Conservation (phyloP, 2,888 invertebrate species). For the Oligia latruncula region DNA sequence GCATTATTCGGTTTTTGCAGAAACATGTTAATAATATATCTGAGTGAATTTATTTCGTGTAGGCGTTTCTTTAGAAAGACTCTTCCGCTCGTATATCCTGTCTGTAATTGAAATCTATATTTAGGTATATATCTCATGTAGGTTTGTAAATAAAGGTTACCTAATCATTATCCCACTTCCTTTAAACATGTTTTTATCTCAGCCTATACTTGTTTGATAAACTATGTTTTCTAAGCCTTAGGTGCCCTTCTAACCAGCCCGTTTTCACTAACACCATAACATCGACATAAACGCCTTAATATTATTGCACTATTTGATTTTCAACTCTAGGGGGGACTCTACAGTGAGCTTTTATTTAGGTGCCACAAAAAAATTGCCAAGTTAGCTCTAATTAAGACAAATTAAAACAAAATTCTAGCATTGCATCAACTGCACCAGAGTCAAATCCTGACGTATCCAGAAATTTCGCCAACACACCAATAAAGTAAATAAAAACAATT, state of each 20-base stretch:
- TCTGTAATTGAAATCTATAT: conserved; percentile 1
- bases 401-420: background rate
- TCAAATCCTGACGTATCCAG: background rate
- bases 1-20: background rate
- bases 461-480: background rate
- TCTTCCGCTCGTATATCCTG: background rate
- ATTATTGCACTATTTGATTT: background rate
- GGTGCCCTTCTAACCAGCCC: background rate
- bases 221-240: background rate
- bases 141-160: background rate
- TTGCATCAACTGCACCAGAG: background rate
- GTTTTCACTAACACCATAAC: background rate
- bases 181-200: background rate
- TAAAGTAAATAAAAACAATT: conserved; percentile 29
- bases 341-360: background rate
- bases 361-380: background rate
- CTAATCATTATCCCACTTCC: background rate
- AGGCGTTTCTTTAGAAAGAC: background rate
- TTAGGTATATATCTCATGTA: background rate
- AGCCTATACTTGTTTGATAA: background rate
- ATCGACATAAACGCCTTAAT: background rate
- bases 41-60: conserved; percentile 1
- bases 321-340: background rate
- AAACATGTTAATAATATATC: conserved; percentile 17
- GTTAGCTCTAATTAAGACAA: no score